Evolutionary conservation across 1,140 invertebrate species (phyloP), one percentile per base, ranked within the genome.

Genomic region (Latrodectus geometricus): DNA sequence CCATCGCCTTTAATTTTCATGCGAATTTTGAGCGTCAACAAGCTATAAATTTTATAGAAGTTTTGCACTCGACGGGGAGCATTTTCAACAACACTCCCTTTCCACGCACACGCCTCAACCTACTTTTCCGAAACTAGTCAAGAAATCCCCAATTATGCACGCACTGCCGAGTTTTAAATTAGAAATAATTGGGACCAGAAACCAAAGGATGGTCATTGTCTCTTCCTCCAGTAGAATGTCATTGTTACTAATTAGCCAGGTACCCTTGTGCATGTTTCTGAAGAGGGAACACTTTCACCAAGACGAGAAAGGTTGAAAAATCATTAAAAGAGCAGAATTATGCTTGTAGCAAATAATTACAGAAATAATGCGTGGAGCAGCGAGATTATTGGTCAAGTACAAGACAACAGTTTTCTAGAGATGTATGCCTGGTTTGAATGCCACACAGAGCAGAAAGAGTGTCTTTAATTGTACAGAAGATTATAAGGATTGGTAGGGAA

Each of bases 111-210:
- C 8, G 11, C 54, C 11, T 11, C 11, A 61, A 8, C 11, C 54
- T 61, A 2, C 54, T 54, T 14, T 35, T 9, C 49, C 7, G 7
- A 50, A 48, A 50, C 48, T 50, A 54, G 49, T 20, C 73, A 77
- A 61, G 23, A 48, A 21, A 56, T 14, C 54, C 61, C 23, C 75
- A 77, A 77, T 77, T 77, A 77, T 12, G 75, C 21, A 61, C 75
- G 56, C 54, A 66, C 54, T 11, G 54, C 9, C 7, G 54, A 35
- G 14, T 21, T 54, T 65, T 77, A 65, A 77, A 77, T 77, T 77
- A 77, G 54, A 77, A 77, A 77, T 77, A 77, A 77, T 77, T 77
- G 75, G 75, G 8, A 35, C 68, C 68, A 54, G 73, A 75, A 52
- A 75, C 69, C 69, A 15, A 9, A 48, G 35, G 20, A 35, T 7